Conservation (phyloP, 2,797 vertebrate genomes). For the Rhabdophis nuchalis region DNA sequence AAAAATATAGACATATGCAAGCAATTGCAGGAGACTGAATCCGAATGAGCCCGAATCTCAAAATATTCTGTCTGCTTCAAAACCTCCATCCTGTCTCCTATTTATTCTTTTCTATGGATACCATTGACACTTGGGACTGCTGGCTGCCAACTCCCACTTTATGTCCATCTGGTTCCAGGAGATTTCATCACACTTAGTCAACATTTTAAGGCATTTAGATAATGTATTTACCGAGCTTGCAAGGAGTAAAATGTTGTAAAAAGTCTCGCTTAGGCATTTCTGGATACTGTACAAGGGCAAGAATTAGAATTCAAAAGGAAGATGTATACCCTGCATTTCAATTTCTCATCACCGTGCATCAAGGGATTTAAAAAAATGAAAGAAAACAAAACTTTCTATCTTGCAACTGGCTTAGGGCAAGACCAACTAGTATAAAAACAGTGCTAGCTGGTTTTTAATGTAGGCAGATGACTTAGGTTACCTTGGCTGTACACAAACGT, state of each 20-base stretch:
- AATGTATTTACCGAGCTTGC: slow-evolving; percentile 13
- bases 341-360: background rate
- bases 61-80: background rate
- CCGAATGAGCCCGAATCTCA: background rate
- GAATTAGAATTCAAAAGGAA: background rate
- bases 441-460: background rate
- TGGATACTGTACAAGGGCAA: slow-evolving; percentile 8
- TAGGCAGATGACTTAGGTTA: background rate
- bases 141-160: background rate
- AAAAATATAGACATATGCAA: background rate
- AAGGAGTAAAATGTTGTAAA: slow-evolving; percentile 28
- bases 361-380: background rate
- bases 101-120: background rate
- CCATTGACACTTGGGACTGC: background rate
- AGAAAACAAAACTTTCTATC: background rate
- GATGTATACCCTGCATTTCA: background rate
- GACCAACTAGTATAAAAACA: slow-evolving; percentile 11
- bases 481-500: background rate
- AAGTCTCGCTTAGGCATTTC: slow-evolving; percentile 7
- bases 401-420: background rate
- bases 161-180: background rate
- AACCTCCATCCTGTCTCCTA: background rate
- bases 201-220: slow-evolving; percentile 13
- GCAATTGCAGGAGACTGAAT: background rate
- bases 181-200: background rate